Percentiles rank a stretch among this genome's conserved stretches.
Conservation (phyloP, 2,888 invertebrate genomes). For the Sinodicranocentrus sp. region DNA sequence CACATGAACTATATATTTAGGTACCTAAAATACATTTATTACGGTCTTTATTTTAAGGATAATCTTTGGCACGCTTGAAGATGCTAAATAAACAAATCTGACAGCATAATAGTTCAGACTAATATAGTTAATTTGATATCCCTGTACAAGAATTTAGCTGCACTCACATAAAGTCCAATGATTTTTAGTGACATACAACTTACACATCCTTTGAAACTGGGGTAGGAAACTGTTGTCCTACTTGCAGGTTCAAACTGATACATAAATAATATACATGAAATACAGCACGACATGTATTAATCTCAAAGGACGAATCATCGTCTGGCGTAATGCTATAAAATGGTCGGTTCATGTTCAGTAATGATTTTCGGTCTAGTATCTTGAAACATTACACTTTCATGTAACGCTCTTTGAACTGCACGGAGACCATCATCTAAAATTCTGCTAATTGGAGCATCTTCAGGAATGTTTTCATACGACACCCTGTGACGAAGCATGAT, state of each 20-base stretch:
- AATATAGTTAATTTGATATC: slow-evolving; percentile 15
- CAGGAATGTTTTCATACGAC: slow-evolving; percentile 71
- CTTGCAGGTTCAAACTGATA: neutral
- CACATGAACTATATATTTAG: slow-evolving; percentile 13
- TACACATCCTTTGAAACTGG: slow-evolving; percentile 33
- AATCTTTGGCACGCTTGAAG: slow-evolving; percentile 69
- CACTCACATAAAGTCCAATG: slow-evolving; percentile 1
- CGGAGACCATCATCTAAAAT: slow-evolving; percentile 76
- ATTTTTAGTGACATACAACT: neutral
- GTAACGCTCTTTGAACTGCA: slow-evolving; percentile 71
- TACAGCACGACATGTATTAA: slow-evolving; percentile 14
- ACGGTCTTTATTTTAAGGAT: slow-evolving; percentile 39
- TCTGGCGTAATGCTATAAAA: slow-evolving; percentile 65
- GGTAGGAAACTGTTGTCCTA: slow-evolving; percentile 30
- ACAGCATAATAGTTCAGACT: slow-evolving; percentile 23
- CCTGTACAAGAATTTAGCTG: slow-evolving; percentile 38
- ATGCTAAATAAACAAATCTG: slow-evolving; percentile 34
- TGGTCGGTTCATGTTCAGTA: slow-evolving; percentile 75
- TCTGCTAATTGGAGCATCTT: slow-evolving; percentile 74
- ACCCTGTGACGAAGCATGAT: slow-evolving; percentile 71
- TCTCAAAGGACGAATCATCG: slow-evolving; percentile 41
- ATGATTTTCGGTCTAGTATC: slow-evolving; percentile 75
- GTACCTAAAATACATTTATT: slow-evolving; percentile 31
- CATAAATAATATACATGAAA: neutral
- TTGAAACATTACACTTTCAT: slow-evolving; percentile 74